A percentile compares a stretch with the other conserved stretches of the same genome.
Conservation (phyloP, 1,140 invertebrate genomes). For the Epicauta chinensis region DNA sequence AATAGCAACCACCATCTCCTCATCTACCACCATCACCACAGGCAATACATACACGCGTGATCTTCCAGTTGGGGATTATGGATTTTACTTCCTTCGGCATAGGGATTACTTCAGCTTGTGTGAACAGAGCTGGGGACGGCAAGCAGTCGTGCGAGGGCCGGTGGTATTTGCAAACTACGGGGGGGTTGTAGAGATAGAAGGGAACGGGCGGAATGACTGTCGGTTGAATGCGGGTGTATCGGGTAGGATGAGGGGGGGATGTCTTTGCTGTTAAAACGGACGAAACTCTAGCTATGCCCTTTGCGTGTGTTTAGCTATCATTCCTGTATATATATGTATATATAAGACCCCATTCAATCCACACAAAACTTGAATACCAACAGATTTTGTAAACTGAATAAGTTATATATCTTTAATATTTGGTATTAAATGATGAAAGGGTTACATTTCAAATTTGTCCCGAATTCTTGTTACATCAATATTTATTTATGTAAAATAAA, state of each 20-base stretch:
- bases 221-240: not conserved
- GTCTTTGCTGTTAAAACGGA: conserved; percentile 18
- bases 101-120: conserved; percentile 32
- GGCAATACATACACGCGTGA: conserved; percentile 16
- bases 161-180: conserved; percentile 23
- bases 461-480: conserved; percentile 8
- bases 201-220: conserved; percentile 2
- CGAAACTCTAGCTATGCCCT: conserved; percentile 19
- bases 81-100: conserved; percentile 30
- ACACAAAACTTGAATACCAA: conserved; percentile 16
- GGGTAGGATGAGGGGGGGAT: conserved; percentile 12
- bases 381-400: not conserved
- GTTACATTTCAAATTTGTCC: too few relatives aligned
- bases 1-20: too few relatives aligned
- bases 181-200: conserved; percentile 6
- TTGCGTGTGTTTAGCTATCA: conserved; percentile 19
- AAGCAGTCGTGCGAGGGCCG: conserved; percentile 21
- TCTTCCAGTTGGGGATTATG: conserved; percentile 29
- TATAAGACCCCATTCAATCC: conserved; percentile 19
- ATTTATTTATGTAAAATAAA: conserved; percentile 15
- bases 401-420: too few relatives aligned
- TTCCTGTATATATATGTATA: too few relatives aligned
- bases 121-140: conserved; percentile 23
- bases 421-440: too few relatives aligned
- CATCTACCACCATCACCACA: conserved; percentile 3